phyloP scores from a whole-genome alignment of 2,797 vertebrate genomes.

The Gymnoscopelus microlampas region DNA sequence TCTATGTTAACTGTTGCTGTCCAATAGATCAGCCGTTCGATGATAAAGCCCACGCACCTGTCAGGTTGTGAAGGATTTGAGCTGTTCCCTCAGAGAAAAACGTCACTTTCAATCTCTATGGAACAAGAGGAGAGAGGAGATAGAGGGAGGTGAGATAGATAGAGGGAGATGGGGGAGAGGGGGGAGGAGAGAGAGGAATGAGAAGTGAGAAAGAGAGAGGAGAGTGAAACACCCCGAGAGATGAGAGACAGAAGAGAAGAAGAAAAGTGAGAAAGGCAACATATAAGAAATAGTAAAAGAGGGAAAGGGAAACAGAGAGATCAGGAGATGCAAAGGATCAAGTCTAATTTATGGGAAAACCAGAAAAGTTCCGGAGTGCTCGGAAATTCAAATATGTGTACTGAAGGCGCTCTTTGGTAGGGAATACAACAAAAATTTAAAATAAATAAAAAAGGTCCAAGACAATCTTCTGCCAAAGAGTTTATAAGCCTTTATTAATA shows the following conservation, averaged over 20 bases:
- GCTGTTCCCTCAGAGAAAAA: slow-evolving; percentile 34
- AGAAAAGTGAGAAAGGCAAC: slow-evolving; percentile 21
- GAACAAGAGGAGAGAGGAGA: slow-evolving; percentile 28
- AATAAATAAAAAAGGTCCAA: too few species aligned
- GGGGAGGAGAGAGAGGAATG: background rate
- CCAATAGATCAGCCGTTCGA: slow-evolving; percentile 55
- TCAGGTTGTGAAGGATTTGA: slow-evolving; percentile 46
- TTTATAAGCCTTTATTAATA: too few species aligned
- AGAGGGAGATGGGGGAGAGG: background rate
- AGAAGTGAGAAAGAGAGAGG: background rate
- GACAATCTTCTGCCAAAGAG: too few species aligned
- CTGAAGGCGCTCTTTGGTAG: too few species aligned
- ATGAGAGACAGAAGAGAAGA: background rate
- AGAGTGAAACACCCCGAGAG: background rate
- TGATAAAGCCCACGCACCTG: slow-evolving; percentile 51
- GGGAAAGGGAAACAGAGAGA: slow-evolving; percentile 73
- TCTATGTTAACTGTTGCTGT: slow-evolving; percentile 36
- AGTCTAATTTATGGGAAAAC: too few species aligned
- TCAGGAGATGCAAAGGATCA: slow-evolving; percentile 22
- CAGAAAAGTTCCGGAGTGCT: too few species aligned
- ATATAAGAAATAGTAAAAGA: slow-evolving; percentile 53
- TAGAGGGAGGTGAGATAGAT: background rate
- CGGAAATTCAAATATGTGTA: too few species aligned
- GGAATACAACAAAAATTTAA: too few species aligned
- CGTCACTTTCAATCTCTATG: slow-evolving; percentile 19